Base-by-base conservation (phyloP, 2,888 invertebrate genomes). In the Drosophila macrospina region DNA sequence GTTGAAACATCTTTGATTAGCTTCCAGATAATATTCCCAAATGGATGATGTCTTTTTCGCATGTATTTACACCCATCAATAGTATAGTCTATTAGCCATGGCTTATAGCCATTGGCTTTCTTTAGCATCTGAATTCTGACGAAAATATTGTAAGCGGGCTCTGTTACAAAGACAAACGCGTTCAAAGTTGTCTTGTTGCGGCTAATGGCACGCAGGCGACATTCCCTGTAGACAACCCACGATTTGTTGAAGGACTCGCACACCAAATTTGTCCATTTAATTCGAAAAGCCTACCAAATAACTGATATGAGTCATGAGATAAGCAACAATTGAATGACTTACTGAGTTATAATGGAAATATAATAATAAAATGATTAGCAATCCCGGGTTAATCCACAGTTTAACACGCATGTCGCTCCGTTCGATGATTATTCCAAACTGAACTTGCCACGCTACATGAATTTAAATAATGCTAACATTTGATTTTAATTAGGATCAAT, bases 51-150 rank as follows among this genome's bases (percentile, higher is more conserved):
- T 0, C 3, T 32, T 0, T 24, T 39, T 2, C 44, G 44, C 47
- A 56, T 34, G 20, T 47, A 48, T 10, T 64, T 20, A n/a, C 71
- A 71, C 0, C 11, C 30, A 42, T 71, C 54, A 3, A 57, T 4
- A 1, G 15, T 64, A n/a, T 42, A 44, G 13, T 65, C 41, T 5
- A 65, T 16, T 1, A 65, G 2, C 59, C 54, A 64, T 0, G 69
- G 69, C 6, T 71, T 71, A 55, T 69, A 71, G 0, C 70, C 64
- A 57, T 54, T 72, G 2, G 56, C 65, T 7, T 47, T 63, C 41
- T 60, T 71, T 1, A 59, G 11, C 1, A 69, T 1, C 24, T 39
- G 30, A 2, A 13, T 1, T 2, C 54, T 47, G 1, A 69, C 11
- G 5, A 13, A 11, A 3, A 69, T 57, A 4, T 69, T 8, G 11